Evolutionary conservation across 2,113 vertebrate species (phyloP), one percentile per base, ranked within the genome.

Genomic region (Castor canadensis): DNA sequence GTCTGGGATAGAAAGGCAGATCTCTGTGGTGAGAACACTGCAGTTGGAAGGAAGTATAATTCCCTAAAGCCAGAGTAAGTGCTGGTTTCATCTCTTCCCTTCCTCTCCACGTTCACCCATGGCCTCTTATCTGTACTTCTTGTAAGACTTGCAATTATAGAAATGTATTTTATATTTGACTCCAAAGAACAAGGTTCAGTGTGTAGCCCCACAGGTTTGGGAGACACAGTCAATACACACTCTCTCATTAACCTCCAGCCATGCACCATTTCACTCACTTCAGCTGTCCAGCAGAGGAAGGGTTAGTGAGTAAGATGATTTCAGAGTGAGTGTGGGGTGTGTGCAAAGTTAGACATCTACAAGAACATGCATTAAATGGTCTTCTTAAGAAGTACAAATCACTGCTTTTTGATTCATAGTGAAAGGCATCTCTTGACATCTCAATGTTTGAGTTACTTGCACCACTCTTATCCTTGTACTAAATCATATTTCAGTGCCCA

Each of bases 61-160:
- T 38, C n/a, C 22, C 45, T 75, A 13, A 26, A 91, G 75, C 49
- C 10, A 20, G 13, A 4, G n/a, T n/a, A n/a, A n/a, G n/a, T n/a
- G n/a, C n/a, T n/a, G n/a, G n/a, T n/a, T n/a, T n/a, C 9, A 54
- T 15, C 20, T 9, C 60, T 60, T 26, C 45, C 30, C 13, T 22
- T 20, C 2, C 0, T 1, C n/a, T 30, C 71, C 40, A 49, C 4
- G 28, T 30, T 40, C 12, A 35, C 32, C 35, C 6, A 1, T n/a
- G 67, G 30, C 5, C 38, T 93, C 32, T 72, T 35, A 49, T 56
- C n/a, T n/a, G n/a, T 80, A 26, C 43, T 72, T 49, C 54, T 10
- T 43, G 45, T 82, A 73, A 73, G 67, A 88, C n/a, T n/a, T n/a
- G n/a, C n/a, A n/a, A n/a, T 76, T 20, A 43, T 15, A 60, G 67